A percentile compares a stretch with the other conserved stretches of the same genome.
phyloP scores from a whole-genome alignment of 2,888 invertebrate genomes.

The Strigamia crassipes region DNA sequence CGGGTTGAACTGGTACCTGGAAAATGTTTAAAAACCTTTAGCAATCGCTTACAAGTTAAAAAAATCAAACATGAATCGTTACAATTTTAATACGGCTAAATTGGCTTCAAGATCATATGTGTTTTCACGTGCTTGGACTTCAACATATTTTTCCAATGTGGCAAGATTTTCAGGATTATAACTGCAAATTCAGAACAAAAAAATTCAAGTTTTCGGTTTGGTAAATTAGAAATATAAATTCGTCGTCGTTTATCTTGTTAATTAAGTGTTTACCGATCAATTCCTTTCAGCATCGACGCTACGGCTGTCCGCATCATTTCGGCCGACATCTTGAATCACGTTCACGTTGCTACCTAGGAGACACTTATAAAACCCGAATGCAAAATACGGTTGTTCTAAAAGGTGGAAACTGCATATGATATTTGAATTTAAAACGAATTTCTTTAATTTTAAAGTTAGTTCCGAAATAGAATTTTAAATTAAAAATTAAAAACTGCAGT shows the following conservation, averaged over 20 bases:
- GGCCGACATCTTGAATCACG: constrained; percentile 66
- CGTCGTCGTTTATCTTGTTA: background rate
- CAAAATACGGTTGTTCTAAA: too few species aligned
- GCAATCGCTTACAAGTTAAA: background rate
- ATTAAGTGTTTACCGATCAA: constrained; percentile 75
- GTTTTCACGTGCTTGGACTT: constrained; percentile 89
- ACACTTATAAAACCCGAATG: too few species aligned
- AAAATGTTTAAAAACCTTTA: constrained; percentile 48
- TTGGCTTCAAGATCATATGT: constrained; percentile 97
- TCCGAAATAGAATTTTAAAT: too few species aligned
- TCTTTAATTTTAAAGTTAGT: too few species aligned
- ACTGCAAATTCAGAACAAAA: constrained; percentile 64
- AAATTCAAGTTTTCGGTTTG: background rate
- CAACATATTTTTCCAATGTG: constrained; percentile 88
- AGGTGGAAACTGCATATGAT: too few species aligned
- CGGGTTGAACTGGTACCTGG: constrained; percentile 89
- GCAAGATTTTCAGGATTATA: constrained; percentile 95
- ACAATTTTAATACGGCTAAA: constrained; percentile 89
- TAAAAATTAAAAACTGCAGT: too few species aligned
- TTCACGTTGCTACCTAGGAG: background rate
- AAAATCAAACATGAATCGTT: constrained; percentile 51
- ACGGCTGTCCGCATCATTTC: constrained; percentile 86
- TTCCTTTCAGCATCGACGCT: constrained; percentile 83
- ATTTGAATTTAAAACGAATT: too few species aligned
- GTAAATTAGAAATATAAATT: too few species aligned